Evolutionary conservation across 2,888 invertebrate genomes (phyloP).

Genomic region (Gasteruption jaculator): DNA sequence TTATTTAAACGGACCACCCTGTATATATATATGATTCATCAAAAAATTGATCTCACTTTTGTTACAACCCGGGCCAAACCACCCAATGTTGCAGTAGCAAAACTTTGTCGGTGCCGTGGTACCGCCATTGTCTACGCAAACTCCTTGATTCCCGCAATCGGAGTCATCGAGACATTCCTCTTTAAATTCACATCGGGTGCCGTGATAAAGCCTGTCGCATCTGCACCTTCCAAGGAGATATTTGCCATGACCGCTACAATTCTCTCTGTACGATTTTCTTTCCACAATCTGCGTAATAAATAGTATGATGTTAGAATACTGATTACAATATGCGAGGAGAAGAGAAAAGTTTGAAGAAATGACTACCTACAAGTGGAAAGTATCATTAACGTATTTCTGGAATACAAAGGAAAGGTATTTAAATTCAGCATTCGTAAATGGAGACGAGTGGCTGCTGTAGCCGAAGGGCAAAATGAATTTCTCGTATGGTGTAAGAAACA

Average conservation of each 20-base stretch:
- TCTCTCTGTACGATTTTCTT: conserved; percentile 74
- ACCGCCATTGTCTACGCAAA: conserved; percentile 76
- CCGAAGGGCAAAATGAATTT: too few relatives aligned
- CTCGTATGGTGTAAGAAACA: too few relatives aligned
- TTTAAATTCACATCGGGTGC: conserved; percentile 78
- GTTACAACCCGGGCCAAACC: conserved; percentile 79
- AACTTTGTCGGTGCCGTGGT: conserved; percentile 77
- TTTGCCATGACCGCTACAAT: conserved; percentile 81
- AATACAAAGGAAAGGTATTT: too few relatives aligned
- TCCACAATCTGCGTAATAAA: conserved; percentile 37
- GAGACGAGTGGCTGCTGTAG: too few relatives aligned
- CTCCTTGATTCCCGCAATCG: conserved; percentile 84
- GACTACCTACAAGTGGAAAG: too few relatives aligned
- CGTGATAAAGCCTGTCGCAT: conserved; percentile 77
- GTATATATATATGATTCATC: not conserved
- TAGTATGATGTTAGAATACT: too few relatives aligned
- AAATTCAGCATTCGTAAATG: too few relatives aligned
- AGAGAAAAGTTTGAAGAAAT: too few relatives aligned
- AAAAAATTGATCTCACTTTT: conserved; percentile 61
- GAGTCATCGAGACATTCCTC: conserved; percentile 82
- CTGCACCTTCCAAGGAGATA: conserved; percentile 74
- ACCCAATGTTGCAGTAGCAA: conserved; percentile 88
- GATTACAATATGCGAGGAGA: too few relatives aligned
- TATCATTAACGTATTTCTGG: too few relatives aligned
- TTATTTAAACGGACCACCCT: not conserved